These are phyloP conservation scores for Oxyura jamaicensis DNA, from an alignment of 2,113 vertebrate genomes.

Conservation along the genomic window DNA sequence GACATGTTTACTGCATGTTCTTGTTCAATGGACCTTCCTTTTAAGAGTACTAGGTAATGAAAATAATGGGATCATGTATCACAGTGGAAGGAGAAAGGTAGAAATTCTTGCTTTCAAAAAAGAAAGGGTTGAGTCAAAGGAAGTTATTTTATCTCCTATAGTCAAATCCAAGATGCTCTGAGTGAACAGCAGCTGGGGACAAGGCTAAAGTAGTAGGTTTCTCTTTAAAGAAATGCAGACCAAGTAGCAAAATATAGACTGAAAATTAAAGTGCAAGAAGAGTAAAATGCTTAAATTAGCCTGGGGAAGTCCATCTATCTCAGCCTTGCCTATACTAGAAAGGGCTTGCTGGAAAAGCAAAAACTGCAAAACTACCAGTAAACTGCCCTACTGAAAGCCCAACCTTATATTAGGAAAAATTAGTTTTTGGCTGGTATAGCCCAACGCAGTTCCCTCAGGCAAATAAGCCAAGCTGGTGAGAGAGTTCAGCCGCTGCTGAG, in stretches of 20 bases:
- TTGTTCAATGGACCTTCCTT: neutral
- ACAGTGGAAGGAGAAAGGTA: neutral
- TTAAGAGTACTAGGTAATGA: neutral
- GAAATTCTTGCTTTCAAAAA: neutral
- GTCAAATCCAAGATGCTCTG: constrained; percentile 8
- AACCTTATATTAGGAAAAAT: neutral
- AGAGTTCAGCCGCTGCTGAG: neutral
- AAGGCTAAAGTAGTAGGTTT: constrained; percentile 51
- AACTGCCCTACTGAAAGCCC: neutral
- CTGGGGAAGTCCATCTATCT: neutral
- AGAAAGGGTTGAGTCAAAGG: neutral
- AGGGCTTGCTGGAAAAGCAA: neutral
- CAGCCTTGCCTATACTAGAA: neutral
- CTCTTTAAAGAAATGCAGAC: constrained; percentile 41
- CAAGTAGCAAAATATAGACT: constrained; percentile 48
- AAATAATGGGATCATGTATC: neutral
- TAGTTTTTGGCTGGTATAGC: neutral
- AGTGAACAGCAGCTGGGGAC: neutral
- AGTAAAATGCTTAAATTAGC: constrained; percentile 41
- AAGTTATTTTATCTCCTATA: constrained; percentile 1
- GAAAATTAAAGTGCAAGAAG: constrained; percentile 59
- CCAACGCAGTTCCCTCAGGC: neutral
- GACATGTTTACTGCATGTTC: neutral
- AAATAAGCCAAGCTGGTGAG: neutral
- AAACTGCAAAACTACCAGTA: neutral